A percentile compares a stretch with the other conserved stretches of the same genome.
Conservation (phyloP, 2,888 invertebrate genomes). For the Cryptocephalus primarius region DNA sequence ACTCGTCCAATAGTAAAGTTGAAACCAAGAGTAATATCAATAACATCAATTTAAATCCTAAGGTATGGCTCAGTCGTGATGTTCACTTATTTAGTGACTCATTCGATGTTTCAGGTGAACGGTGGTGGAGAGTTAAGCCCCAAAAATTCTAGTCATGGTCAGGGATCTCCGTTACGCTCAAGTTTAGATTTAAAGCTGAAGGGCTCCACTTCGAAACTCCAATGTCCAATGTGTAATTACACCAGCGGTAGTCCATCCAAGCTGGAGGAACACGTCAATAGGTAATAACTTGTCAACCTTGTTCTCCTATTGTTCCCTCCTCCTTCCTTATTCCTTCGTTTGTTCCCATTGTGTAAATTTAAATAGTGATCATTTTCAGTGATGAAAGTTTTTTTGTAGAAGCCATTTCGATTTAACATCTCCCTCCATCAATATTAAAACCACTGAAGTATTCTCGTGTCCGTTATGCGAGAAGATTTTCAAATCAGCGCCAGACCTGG, state of each 20-base stretch:
- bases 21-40: conserved; percentile 28
- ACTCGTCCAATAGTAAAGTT: conserved; percentile 20
- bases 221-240: conserved; percentile 71
- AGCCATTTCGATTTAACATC: conserved; percentile 75
- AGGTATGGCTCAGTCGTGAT: conserved; percentile 20
- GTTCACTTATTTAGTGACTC: not conserved
- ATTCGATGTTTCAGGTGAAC: conserved; percentile 25
- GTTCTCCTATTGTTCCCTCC: too few relatives aligned
- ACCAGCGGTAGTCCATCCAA: conserved; percentile 61
- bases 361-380: too few relatives aligned
- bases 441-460: conserved; percentile 53
- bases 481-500: conserved; percentile 63
- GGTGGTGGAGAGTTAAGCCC: conserved; percentile 34
- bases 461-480: conserved; percentile 68
- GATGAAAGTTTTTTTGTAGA: conserved; percentile 36
- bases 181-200: conserved; percentile 59
- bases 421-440: conserved; percentile 47
- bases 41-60: conserved; percentile 35
- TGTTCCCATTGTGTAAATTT: too few relatives aligned
- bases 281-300: conserved; percentile 24
- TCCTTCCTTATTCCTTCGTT: too few relatives aligned
- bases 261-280: conserved; percentile 73
- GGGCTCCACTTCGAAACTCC: conserved; percentile 42
- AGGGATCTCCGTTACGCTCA: conserved; percentile 63
- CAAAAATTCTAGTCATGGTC: conserved; percentile 43